Evolutionary conservation across 1,140 invertebrate species (phyloP).

Genomic region (Saccostrea cuccullata): DNA sequence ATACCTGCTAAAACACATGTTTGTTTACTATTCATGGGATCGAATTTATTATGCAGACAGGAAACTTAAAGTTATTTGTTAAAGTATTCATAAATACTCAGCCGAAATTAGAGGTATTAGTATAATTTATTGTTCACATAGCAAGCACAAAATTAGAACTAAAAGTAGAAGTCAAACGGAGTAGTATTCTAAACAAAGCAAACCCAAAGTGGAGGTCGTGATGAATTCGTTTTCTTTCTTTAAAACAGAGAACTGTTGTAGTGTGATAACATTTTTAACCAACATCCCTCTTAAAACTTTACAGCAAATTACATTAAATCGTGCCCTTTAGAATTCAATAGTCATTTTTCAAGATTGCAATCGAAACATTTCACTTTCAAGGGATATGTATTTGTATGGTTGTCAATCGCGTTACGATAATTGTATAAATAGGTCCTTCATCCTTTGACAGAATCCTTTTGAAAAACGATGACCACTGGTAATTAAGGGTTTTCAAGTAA

Average conservation of each 20-base stretch:
- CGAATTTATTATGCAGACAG: too few species aligned
- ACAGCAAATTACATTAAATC: not conserved
- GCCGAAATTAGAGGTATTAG: too few species aligned
- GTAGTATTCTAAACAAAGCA: not conserved
- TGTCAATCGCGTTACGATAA: slow-evolving; percentile 27
- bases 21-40: too few species aligned
- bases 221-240: slow-evolving; percentile 3
- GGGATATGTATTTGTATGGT: not conserved
- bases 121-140: too few species aligned
- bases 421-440: not conserved
- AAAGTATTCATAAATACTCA: too few species aligned
- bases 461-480: not conserved
- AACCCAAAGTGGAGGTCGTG: not conserved
- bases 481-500: slow-evolving; percentile 12
- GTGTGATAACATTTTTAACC: not conserved
- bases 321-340: slow-evolving; percentile 1
- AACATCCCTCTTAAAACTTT: not conserved
- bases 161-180: not conserved
- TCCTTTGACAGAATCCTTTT: not conserved
- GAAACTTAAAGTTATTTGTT: too few species aligned
- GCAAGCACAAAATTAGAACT: not conserved
- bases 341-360: slow-evolving; percentile 25
- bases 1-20: too few species aligned
- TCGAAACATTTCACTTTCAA: slow-evolving; percentile 30
- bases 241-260: not conserved